phyloP scores from a whole-genome alignment of 2,888 invertebrate species.

The Lordiphosa fenestrarum region DNA sequence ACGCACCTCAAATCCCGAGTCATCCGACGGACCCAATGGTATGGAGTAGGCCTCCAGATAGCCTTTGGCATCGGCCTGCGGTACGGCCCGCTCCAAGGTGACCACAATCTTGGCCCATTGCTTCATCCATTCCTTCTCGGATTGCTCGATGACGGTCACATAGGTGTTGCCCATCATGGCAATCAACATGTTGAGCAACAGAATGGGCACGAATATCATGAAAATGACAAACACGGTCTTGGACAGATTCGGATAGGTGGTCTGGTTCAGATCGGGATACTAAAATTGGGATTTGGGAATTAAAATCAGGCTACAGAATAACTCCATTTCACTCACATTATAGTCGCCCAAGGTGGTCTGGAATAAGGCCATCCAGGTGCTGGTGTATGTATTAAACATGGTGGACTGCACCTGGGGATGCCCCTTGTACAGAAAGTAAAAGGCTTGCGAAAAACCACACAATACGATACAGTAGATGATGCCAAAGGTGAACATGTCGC shows the following conservation, averaged over 20 bases:
- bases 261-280: slow-evolving; percentile 95
- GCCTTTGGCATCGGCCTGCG: slow-evolving; percentile 92
- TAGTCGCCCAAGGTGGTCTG: slow-evolving; percentile 99
- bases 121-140: slow-evolving; percentile 99
- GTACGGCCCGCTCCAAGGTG: slow-evolving; percentile 95
- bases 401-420: slow-evolving; percentile 90
- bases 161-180: slow-evolving; percentile 99
- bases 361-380: slow-evolving; percentile 98
- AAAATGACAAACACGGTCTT: slow-evolving; percentile 98
- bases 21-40: slow-evolving; percentile 91
- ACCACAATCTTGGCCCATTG: slow-evolving; percentile 99
- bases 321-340: slow-evolving; percentile 85
- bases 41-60: slow-evolving; percentile 98
- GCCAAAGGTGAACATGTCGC: slow-evolving; percentile 98
- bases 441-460: slow-evolving; percentile 97
- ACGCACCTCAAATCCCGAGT: slow-evolving; percentile 91
- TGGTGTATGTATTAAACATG: slow-evolving; percentile 90
- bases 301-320: no score
- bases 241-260: slow-evolving; percentile 94
- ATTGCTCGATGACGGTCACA: slow-evolving; percentile 97
- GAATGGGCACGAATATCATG: slow-evolving; percentile 98
- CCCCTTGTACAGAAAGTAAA: slow-evolving; percentile 96
- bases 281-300: slow-evolving; percentile 76
- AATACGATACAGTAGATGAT: slow-evolving; percentile 97
- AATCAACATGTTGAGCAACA: slow-evolving; percentile 97